phyloP scores from a whole-genome alignment of 1,140 invertebrate species.

The Papilio aristodemus region DNA sequence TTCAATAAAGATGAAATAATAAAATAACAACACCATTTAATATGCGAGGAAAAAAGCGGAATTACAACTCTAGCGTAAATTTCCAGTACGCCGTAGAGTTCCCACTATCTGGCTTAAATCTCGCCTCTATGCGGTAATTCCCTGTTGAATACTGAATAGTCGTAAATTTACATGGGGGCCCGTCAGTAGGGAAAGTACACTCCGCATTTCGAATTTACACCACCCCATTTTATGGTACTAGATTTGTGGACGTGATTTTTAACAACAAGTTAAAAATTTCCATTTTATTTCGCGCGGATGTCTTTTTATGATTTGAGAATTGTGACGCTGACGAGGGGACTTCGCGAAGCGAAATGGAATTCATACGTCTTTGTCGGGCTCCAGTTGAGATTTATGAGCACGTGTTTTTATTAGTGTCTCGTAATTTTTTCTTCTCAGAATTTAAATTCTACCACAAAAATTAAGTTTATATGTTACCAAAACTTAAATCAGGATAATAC shows the following conservation, averaged over 20 bases:
- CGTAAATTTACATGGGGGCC: conserved; percentile 66
- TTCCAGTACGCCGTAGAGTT: conserved; percentile 40
- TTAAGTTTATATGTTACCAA: neutral
- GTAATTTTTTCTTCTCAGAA: conserved; percentile 14
- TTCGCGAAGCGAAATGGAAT: conserved; percentile 45
- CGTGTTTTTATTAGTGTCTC: conserved; percentile 26
- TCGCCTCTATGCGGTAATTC: conserved; percentile 60
- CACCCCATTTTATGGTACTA: conserved; percentile 64
- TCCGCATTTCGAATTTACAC: conserved; percentile 59
- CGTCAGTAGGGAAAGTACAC: conserved; percentile 55
- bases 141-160: conserved; percentile 68
- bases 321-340: conserved; percentile 42
- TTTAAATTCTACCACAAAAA: neutral
- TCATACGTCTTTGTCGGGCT: conserved; percentile 37
- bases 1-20: neutral
- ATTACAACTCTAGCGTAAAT: conserved; percentile 47
- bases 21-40: conserved; percentile 12
- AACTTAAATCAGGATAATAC: neutral
- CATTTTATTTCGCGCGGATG: conserved; percentile 60
- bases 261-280: conserved; percentile 69
- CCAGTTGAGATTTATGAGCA: conserved; percentile 29
- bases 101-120: conserved; percentile 58
- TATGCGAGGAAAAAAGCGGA: conserved; percentile 17
- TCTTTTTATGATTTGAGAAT: conserved; percentile 48
- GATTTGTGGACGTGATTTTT: conserved; percentile 71